These are phyloP conservation scores for Edolisoma coerulescens DNA, from an alignment of 2,113 vertebrate genomes.

Conservation along the genomic window DNA sequence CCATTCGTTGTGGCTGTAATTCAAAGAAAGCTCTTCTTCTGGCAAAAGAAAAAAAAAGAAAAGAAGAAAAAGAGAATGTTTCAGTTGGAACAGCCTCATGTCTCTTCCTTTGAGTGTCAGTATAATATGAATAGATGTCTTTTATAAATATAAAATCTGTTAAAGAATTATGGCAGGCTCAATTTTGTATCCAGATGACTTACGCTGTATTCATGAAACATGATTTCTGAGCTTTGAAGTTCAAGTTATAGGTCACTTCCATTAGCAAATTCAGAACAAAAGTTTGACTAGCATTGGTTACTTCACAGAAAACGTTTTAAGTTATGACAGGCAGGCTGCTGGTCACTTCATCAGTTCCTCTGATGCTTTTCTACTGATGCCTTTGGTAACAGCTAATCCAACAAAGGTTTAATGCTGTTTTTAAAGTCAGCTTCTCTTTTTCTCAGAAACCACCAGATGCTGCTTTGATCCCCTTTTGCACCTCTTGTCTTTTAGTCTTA, in stretches of 20 bases:
- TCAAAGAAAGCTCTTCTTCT: not conserved
- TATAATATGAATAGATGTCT: not conserved
- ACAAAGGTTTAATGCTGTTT: not conserved
- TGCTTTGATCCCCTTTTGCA: constrained; percentile 26
- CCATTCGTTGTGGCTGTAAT: not conserved
- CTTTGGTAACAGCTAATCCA: constrained; percentile 29
- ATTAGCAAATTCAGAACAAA: not conserved
- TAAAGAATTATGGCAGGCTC: not conserved
- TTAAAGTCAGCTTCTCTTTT: not conserved
- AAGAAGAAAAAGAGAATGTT: not conserved
- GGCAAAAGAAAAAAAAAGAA: not conserved
- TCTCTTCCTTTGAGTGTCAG: not conserved
- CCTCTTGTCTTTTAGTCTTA: constrained; percentile 5
- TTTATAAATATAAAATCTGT: not conserved
- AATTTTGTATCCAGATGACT: not conserved
- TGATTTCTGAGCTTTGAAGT: constrained; percentile 9
- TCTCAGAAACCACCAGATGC: constrained; percentile 19
- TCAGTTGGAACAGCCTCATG: not conserved
- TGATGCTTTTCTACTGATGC: not conserved
- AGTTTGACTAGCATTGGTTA: not conserved
- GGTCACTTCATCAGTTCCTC: not conserved
- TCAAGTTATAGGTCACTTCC: not conserved
- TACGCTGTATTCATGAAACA: not conserved
- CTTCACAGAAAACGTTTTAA: not conserved
- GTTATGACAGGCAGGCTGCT: not conserved